Evolutionary conservation across 2,797 vertebrate species (phyloP).

Genomic region (Bradypus variegatus): DNA sequence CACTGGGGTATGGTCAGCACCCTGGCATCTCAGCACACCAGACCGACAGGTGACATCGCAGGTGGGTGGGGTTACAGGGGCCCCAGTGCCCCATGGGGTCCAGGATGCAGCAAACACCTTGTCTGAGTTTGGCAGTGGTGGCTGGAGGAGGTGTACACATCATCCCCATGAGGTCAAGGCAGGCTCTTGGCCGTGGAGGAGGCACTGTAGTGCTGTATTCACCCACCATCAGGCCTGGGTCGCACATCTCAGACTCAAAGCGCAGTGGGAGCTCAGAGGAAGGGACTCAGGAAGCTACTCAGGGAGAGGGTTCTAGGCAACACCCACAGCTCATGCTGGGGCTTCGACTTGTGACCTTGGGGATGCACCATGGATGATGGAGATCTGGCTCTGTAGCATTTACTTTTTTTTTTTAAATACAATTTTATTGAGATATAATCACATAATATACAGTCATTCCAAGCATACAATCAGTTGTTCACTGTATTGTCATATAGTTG

Average conservation of each 20-base stretch:
- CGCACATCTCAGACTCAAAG: background rate
- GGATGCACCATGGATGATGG: background rate
- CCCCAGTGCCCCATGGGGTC: background rate
- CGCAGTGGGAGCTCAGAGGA: background rate
- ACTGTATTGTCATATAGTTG: too few relatives aligned
- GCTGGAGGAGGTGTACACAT: background rate
- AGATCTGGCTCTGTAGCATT: background rate
- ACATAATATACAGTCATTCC: too few relatives aligned
- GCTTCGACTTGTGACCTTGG: background rate
- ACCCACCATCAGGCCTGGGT: background rate
- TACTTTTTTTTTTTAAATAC: too few relatives aligned
- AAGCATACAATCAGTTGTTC: too few relatives aligned
- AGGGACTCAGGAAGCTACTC: background rate
- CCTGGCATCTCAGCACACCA: background rate
- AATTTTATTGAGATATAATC: too few relatives aligned
- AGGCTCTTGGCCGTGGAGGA: background rate
- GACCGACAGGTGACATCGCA: rapidly evolving
- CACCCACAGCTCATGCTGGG: background rate
- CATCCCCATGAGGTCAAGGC: background rate
- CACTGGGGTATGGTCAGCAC: background rate
- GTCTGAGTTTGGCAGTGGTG: background rate
- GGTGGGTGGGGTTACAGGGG: background rate
- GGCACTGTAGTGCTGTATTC: background rate
- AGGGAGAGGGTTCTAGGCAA: background rate
- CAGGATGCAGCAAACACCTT: background rate